Percentiles rank a stretch among this genome's conserved stretches.
phyloP scores from a whole-genome alignment of 37 sponge, comb jelly and placozoan species.

The Aplysina aerophoba region DNA sequence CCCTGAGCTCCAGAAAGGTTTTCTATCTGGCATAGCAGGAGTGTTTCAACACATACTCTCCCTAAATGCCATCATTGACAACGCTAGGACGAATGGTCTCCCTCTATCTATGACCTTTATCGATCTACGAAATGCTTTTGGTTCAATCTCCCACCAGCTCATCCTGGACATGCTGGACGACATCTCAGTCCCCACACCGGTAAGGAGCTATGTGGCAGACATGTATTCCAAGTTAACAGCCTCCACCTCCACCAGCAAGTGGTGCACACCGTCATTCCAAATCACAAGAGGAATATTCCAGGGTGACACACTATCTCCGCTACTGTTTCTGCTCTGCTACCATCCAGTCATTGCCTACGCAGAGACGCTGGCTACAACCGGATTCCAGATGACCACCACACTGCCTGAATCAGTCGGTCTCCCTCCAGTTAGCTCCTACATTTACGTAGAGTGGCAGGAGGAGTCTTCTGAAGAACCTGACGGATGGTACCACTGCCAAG shows the following conservation, averaged over 20 bases:
- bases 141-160: slow-evolving; percentile 13
- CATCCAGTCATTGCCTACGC: slow-evolving; percentile 14
- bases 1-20: slow-evolving; percentile 1
- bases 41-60: neutral
- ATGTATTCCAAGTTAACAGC: slow-evolving; percentile 9
- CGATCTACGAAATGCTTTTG: slow-evolving; percentile 1
- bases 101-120: neutral
- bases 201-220: neutral
- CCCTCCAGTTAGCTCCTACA: neutral
- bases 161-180: neutral
- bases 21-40: slow-evolving; percentile 6
- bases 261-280: neutral
- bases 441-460: slow-evolving; percentile 12
- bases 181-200: neutral
- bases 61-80: slow-evolving; percentile 1
- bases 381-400: slow-evolving; percentile 21
- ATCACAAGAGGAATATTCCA: neutral
- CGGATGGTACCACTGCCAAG: slow-evolving; percentile 16
- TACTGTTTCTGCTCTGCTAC: neutral
- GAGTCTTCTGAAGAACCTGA: slow-evolving; percentile 9
- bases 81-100: neutral
- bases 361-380: neutral
- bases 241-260: slow-evolving; percentile 7
- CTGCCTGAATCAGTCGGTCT: neutral
- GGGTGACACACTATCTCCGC: neutral